A percentile compares a stretch with the other conserved stretches of the same genome.
These are phyloP conservation scores for Orgyia antiqua DNA, from an alignment of 2,888 invertebrate species.

Conservation along the genomic window DNA sequence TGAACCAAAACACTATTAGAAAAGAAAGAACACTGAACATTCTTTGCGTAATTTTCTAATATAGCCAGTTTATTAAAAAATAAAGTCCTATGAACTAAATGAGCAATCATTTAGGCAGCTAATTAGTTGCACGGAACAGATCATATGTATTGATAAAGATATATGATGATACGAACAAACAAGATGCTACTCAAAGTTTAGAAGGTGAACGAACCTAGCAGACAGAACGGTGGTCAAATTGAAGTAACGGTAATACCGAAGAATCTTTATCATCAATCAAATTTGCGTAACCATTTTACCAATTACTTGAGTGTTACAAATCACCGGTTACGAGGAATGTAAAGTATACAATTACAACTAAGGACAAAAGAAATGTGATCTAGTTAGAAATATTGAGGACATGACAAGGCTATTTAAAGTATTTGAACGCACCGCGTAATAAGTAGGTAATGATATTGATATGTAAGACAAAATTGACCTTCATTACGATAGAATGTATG, in stretches of 20 bases:
- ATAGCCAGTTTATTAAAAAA: slow-evolving; percentile 47
- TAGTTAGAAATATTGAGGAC: slow-evolving; percentile 26
- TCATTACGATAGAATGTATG: slow-evolving; percentile 21
- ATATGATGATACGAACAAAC: slow-evolving; percentile 10
- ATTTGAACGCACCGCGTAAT: slow-evolving; percentile 15
- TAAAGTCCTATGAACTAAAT: slow-evolving; percentile 22
- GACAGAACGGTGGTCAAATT: slow-evolving; percentile 68
- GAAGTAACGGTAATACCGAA: slow-evolving; percentile 63
- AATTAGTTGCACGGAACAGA: slow-evolving; percentile 35
- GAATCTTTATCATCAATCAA: slow-evolving; percentile 74
- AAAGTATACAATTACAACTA: slow-evolving; percentile 39
- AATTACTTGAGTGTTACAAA: slow-evolving; percentile 53
- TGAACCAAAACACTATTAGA: slow-evolving; percentile 24
- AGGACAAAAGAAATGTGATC: slow-evolving; percentile 33
- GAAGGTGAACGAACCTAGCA: slow-evolving; percentile 60
- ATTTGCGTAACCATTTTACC: slow-evolving; percentile 71
- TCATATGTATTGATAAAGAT: slow-evolving; percentile 24
- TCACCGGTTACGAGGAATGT: slow-evolving; percentile 50
- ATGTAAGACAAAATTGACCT: slow-evolving; percentile 21
- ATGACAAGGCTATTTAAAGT: slow-evolving; percentile 17
- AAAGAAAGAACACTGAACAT: slow-evolving; percentile 28
- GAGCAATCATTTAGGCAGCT: slow-evolving; percentile 29
- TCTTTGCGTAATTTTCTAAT: slow-evolving; percentile 39
- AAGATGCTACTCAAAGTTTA: slow-evolving; percentile 26
- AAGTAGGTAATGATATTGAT: slow-evolving; percentile 18